Base-by-base conservation (phyloP, 2,113 vertebrate genomes). In the Varanus salvator region DNA sequence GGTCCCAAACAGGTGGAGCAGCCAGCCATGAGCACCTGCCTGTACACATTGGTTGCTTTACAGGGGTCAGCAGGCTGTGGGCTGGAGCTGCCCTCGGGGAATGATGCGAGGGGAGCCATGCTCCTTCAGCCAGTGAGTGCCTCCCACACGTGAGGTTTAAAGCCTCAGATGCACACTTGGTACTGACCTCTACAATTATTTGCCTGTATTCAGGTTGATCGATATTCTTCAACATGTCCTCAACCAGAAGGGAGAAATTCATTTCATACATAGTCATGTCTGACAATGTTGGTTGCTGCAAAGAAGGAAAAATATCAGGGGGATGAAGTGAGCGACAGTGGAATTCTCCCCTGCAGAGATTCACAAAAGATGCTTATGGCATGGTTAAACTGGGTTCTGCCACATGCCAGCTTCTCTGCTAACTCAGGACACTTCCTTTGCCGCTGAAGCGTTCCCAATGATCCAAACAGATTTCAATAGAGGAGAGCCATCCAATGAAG, bases 231-330 rank as follows among this genome's bases (percentile, higher is more conserved):
- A 99, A 95, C 75, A 97, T 99, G 95, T 99, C 98, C 96, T 99
- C 99, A 91, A 99, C 99, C n/a, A 99, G 97, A 88, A 99, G 98
- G 57, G 99, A 99, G 95, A 99, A 99, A 96, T 99, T 99, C 99
- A 99, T 99, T 96, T 99, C 99, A 8, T 99, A 99, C 99, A 99
- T 99, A 2, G 99, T 99, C 99, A 99, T 99, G 96, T 99, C 99
- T 0, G 99, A 99, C 88, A 99, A 95, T 0, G 99, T 99, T 38
- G 99, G 99, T 98, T 99, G 99, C 99, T 99, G 95, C 82, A 97
- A 95, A 95, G 92, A 57, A 86, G 82, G 82, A 60, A 92, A 34
- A 80, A 31, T 34, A 90, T 44, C 25, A 15, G 72, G 14, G 19
- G 44, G 14, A 23, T 34, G 38, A 38, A 69, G 48, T 71, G 60